Evolutionary conservation across 2,113 vertebrate genomes (phyloP).

Genomic region (Microtus montanus): DNA sequence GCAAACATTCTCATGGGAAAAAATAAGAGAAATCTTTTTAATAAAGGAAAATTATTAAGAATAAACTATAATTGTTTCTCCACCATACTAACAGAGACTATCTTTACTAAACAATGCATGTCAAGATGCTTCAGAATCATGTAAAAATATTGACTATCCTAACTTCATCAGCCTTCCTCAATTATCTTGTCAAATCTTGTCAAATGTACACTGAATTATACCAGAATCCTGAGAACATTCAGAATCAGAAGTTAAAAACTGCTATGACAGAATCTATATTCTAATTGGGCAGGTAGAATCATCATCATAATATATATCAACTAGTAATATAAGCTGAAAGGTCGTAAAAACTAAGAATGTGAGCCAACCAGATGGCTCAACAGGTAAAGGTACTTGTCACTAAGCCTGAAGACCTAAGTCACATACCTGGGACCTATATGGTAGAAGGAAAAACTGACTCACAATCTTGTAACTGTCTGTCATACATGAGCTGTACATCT

Average conservation of each 20-base stretch:
- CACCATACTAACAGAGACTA: not conserved
- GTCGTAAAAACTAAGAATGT: not conserved
- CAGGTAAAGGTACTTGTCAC: not conserved
- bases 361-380: not conserved
- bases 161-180: not conserved
- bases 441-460: not conserved
- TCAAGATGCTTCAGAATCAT: conserved; percentile 13
- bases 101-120: conserved; percentile 40
- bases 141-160: not conserved
- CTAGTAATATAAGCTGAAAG: conserved; percentile 21
- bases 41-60: not conserved
- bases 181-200: not conserved
- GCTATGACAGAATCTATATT: not conserved
- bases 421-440: not conserved
- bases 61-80: conserved; percentile 30
- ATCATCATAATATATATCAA: not conserved
- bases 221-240: not conserved
- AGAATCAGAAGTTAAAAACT: conserved; percentile 5
- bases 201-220: not conserved
- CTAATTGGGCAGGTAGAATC: not conserved
- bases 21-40: not conserved
- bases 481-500: not conserved
- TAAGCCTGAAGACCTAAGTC: not conserved
- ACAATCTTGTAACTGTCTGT: not conserved
- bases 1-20: not conserved